Evolutionary conservation across 2,797 vertebrate genomes (phyloP), one percentile per base, ranked within the genome.

Genomic region (Thripadectes ignobilis): DNA sequence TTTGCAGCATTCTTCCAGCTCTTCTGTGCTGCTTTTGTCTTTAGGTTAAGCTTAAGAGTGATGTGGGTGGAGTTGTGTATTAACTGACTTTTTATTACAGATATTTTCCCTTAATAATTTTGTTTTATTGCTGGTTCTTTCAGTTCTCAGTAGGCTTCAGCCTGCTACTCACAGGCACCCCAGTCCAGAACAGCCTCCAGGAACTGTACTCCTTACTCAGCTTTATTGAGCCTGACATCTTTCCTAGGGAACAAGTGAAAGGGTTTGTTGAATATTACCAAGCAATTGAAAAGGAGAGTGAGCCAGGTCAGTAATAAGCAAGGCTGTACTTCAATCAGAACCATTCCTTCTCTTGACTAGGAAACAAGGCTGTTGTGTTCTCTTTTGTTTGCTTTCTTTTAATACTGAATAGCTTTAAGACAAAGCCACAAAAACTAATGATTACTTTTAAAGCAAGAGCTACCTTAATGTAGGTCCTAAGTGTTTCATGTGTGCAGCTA

Each of bases 131-230:
- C 12, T 96, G 32, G 14, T 41, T 92, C 52, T 94, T 92, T 89
- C 88, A 99, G 99, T 99, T 99, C 91, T 98, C 98, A 43, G 88
- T 98, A 61, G 97, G 97, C 49, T 99, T 99, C 97, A 97, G 95
- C 65, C 97, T 99, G 54, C 97, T 99, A 72, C 97, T 99, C 89
- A 99, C 99, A 2, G 99, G 99, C 54, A 99, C 99, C 15, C 99
- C 99, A 20, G 97, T 99, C 95, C 99, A 99, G 98, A 99, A 99
- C 97, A 99, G 97, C 95, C 98, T 99, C 17, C 98, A 98, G 89
- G 99, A 99, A 80, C 98, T 99, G 67, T 99, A 99, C 96, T 98
- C 99, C 19, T 98, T 99, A 81, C 98, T 99, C 85, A 98, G 95
- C 95, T 98, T 99, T 95, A 98, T 99, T 95, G 98, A 99, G 94